A percentile compares a stretch with the other conserved stretches of the same genome.
phyloP scores from a whole-genome alignment of 2,888 invertebrate genomes.

The Antheraea yamamai region DNA sequence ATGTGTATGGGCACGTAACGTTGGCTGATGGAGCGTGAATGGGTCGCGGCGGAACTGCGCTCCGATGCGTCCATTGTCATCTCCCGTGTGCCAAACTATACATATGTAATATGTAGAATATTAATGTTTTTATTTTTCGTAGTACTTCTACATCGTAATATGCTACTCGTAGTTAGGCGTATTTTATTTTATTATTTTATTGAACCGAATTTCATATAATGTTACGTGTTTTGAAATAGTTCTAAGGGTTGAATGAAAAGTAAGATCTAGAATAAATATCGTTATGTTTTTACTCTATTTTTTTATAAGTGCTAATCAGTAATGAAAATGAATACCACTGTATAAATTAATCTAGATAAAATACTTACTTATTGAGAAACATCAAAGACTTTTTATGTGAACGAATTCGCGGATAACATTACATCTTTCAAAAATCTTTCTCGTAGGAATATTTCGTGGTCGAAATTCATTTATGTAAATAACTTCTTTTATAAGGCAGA shows the following conservation, averaged over 20 bases:
- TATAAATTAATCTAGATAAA: no score
- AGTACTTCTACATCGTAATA: background rate
- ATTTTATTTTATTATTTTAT: no score
- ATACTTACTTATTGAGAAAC: no score
- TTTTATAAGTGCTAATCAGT: no score
- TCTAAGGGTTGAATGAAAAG: no score
- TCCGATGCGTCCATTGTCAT: constrained; percentile 69
- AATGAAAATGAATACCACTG: no score
- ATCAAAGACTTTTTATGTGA: no score
- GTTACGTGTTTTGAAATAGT: no score
- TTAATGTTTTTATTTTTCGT: background rate
- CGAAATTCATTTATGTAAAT: constrained; percentile 22
- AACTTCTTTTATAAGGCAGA: constrained; percentile 19
- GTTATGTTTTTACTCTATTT: no score
- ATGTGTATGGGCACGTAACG: constrained; percentile 32
- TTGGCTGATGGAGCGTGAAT: constrained; percentile 72
- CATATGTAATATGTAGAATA: background rate
- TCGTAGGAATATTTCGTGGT: constrained; percentile 10
- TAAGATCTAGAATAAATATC: no score
- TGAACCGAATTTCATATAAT: no score
- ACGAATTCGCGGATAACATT: background rate
- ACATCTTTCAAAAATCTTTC: constrained; percentile 1
- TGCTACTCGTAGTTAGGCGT: no score
- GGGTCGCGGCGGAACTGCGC: constrained; percentile 69
- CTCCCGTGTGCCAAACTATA: constrained; percentile 52